Percentiles rank a stretch among this genome's conserved stretches.
phyloP scores from a whole-genome alignment of 2,797 vertebrate genomes.

The Eremophila alpestris region DNA sequence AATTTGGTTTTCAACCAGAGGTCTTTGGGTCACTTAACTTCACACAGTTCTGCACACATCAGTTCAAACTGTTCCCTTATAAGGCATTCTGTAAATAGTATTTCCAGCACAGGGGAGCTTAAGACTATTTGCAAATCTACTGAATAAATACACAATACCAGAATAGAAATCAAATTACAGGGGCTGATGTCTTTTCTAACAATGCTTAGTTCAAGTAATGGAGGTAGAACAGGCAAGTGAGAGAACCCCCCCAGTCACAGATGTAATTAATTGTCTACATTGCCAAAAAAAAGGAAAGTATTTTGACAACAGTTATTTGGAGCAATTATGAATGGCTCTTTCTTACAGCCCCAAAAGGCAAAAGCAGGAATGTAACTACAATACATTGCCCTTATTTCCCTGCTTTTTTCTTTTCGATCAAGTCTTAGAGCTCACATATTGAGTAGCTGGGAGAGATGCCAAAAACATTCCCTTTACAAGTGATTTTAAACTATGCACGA shows the following conservation, averaged over 20 bases:
- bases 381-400: constrained; percentile 3
- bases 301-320: constrained; percentile 49
- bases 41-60: not conserved
- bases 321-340: constrained; percentile 63
- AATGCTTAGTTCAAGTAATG: not conserved
- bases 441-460: constrained; percentile 63
- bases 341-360: constrained; percentile 35
- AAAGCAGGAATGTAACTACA: constrained; percentile 39
- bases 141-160: not conserved
- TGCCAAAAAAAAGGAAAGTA: constrained; percentile 43
- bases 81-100: constrained; percentile 25
- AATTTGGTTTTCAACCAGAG: constrained; percentile 18
- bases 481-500: constrained; percentile 58
- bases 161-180: not conserved
- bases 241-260: not conserved
- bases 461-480: constrained; percentile 53
- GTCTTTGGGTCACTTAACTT: not conserved
- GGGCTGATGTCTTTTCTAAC: not conserved
- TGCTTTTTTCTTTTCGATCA: constrained; percentile 56
- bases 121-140: constrained; percentile 20
- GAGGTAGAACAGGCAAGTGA: not conserved
- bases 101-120: not conserved
- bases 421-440: constrained; percentile 58
- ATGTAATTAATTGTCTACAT: constrained; percentile 48
- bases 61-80: not conserved